Conservation (phyloP, 1,140 invertebrate genomes). For the Lordiphosa mommai region DNA sequence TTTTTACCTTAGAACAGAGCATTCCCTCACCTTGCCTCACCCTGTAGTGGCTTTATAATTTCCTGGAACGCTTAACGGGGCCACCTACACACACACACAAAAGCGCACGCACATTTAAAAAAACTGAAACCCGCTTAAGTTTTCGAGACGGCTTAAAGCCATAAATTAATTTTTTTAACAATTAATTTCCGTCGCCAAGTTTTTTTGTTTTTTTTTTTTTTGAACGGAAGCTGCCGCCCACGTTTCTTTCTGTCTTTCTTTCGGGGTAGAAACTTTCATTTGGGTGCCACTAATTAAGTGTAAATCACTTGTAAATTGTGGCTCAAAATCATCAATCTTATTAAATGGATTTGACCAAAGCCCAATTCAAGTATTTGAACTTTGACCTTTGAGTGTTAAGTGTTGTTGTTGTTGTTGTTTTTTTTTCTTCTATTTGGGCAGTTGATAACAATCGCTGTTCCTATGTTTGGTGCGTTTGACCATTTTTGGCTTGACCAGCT, state of each 20-base stretch:
- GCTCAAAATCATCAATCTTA: conserved; percentile 67
- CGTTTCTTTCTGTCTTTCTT: conserved; percentile 8
- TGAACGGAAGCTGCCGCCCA: conserved; percentile 22
- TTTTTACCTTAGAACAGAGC: too few relatives aligned
- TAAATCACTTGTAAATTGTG: conserved; percentile 72
- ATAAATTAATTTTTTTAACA: conserved; percentile 65
- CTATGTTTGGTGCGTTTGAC: conserved; percentile 22
- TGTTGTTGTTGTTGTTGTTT: too few relatives aligned
- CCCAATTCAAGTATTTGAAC: conserved; percentile 23
- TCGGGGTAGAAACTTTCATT: conserved; percentile 33
- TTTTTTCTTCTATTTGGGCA: not conserved
- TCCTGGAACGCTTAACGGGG: too few relatives aligned
- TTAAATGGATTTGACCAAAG: too few relatives aligned
- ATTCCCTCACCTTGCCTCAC: too few relatives aligned
- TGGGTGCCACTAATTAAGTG: conserved; percentile 72
- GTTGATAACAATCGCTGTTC: conserved; percentile 54
- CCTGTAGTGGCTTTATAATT: too few relatives aligned
- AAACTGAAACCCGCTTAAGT: conserved; percentile 17
- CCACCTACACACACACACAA: not conserved
- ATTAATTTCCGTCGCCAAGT: conserved; percentile 61
- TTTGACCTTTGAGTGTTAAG: conserved; percentile 34
- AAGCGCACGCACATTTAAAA: conserved; percentile 25
- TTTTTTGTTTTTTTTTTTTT: not conserved
- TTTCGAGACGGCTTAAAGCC: conserved; percentile 40
- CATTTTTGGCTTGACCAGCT: conserved; percentile 22